A percentile compares a stretch with the other conserved stretches of the same genome.
Evolutionary conservation across 2,797 vertebrate species (phyloP).

Genomic region (Spea hammondii): DNA sequence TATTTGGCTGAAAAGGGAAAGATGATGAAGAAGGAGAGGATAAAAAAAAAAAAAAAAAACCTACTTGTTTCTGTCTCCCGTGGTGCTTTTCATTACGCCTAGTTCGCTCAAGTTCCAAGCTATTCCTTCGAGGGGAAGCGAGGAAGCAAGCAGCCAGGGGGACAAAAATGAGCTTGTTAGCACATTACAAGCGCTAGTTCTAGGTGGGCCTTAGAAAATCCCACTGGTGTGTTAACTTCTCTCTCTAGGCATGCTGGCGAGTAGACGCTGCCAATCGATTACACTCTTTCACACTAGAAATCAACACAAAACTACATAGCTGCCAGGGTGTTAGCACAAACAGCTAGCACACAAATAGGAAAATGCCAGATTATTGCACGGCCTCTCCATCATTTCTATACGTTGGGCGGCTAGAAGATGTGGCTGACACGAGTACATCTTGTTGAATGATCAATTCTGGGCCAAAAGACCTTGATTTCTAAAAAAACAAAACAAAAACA

Average conservation of each 20-base stretch:
- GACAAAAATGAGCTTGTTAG: constrained; percentile 95
- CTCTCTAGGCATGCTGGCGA: constrained; percentile 83
- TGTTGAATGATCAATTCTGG: too few species aligned
- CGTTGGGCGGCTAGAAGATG: constrained; percentile 56
- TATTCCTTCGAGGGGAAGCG: constrained; percentile 72
- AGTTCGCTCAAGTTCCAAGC: constrained; percentile 87
- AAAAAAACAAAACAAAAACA: too few species aligned
- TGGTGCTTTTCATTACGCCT: constrained; percentile 89
- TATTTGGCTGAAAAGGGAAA: constrained; percentile 87
- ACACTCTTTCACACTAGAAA: constrained; percentile 76
- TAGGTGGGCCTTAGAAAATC: constrained; percentile 81
- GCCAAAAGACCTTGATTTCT: too few species aligned
- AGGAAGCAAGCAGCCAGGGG: constrained; percentile 71
- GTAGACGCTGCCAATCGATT: constrained; percentile 84
- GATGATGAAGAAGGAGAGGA: not conserved
- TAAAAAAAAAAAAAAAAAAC: constrained; percentile 65
- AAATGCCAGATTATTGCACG: not conserved
- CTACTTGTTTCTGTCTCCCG: constrained; percentile 82
- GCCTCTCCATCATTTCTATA: not conserved
- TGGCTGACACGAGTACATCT: too few species aligned
- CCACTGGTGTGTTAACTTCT: constrained; percentile 85
- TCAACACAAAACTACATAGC: constrained; percentile 76
- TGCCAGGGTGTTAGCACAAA: constrained; percentile 75
- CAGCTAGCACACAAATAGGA: constrained; percentile 80
- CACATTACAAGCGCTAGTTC: constrained; percentile 88